Base-by-base conservation (phyloP, 2,113 vertebrate genomes). In the Strigops habroptila region DNA sequence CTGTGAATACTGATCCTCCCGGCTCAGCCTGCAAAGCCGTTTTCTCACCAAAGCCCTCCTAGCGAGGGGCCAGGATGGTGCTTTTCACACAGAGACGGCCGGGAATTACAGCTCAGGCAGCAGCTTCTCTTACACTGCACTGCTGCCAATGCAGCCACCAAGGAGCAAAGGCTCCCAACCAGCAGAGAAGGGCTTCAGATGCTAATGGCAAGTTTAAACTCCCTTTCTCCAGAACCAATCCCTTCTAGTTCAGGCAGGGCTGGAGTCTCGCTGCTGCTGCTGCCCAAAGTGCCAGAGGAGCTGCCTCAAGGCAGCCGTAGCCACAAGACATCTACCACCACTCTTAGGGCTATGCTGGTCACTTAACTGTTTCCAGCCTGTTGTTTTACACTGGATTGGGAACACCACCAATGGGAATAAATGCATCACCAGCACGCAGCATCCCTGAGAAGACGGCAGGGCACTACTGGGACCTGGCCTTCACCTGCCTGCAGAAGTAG, bases 131-230 rank as follows among this genome's bases (percentile, higher is more conserved):
- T 39, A 4, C 87, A 51, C 69, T 1, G 1, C n/a, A 5, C 30
- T 0, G 1, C 87, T 93, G 90, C 79, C 82, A 88, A 16, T 1
- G 33, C 78, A 82, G 87, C 51, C 78, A 7, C 93, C 0, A 1
- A 75, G 87, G 74, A 94, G 95, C 74, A 82, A 51, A 81, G 86
- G 80, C 78, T 94, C 90, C 94, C 94, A 96, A 52, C 43, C 3
- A 74, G 76, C 51, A 53, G 84, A 4, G 73, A 63, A 82, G 78
- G 75, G 68, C 78, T 75, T 35, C 8, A 9, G 25, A 43, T 1
- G 12, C 78, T 52, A 41, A 43, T 1, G 19, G 75, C 89, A 21
- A 85, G 70, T 9, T 57, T n/a, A 23, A 82, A 25, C 44, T 84
- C 39, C 0, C 46, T 55, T 9, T 7, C 35, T 39, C 14, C 71